Evolutionary conservation across 2,113 vertebrate species (phyloP), one percentile per base, ranked within the genome.

Genomic region (Cromileptes altivelis): DNA sequence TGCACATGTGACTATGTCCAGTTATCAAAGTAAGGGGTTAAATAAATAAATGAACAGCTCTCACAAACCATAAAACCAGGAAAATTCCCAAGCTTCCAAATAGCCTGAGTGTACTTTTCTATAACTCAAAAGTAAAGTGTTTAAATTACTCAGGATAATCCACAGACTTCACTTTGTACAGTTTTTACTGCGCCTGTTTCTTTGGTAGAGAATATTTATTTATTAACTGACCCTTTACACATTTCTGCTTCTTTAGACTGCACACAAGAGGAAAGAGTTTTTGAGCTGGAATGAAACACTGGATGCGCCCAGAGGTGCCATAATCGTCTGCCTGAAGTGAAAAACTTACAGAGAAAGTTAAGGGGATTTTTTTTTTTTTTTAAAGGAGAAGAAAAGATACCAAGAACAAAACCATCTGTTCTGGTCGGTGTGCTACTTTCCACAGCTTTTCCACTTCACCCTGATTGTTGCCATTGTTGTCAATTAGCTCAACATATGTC

Each of bases 391-490:
- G 19, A 70, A 77, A 74, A 58, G 65, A 74, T 64, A 45, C 27
- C 25, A 86, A 60, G 42, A 75, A 73, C 53, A 86, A 75, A 86
- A 91, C 77, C 92, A 94, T 94, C 83, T 93, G 93, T 65, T 71
- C 57, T 37, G 84, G 73, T 80, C 21, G 15, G n/a, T 33, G 73
- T 45, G 80, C 71, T 75, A 17, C 84, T 88, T 85, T 87, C 83
- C 88, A 76, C 84, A 57, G 82, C 77, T 87, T 88, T 91, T 89
- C 85, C 85, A 86, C 75, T 85, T 86, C 70, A 40, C 53, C 73
- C 84, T 78, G 86, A 93, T 88, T 80, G 85, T 86, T 80, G 73
- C 87, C 85, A 90, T 92, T 93, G 89, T 83, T 88, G 82, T 93
- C 90, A 85, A 84, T 88, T 88, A 90, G 89, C 78, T 77, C 49